Base-by-base conservation (phyloP, 2,888 invertebrate genomes). In the Lasioglossum pauxillum region DNA sequence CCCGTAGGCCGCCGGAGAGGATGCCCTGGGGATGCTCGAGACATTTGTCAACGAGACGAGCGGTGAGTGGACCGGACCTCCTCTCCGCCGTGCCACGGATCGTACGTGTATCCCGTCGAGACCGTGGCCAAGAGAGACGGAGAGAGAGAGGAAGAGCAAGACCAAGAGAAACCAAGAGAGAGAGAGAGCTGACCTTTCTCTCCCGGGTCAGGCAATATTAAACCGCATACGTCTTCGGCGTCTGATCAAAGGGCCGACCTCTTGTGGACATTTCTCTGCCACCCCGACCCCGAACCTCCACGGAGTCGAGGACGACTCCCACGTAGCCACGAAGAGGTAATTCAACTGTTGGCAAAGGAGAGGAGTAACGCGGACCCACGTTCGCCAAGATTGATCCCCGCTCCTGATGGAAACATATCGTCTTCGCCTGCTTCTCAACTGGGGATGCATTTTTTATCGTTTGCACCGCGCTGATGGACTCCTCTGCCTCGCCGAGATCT, bases 31-130 rank as follows among this genome's bases (percentile, higher is more conserved):
- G 94, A 94, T 92, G 94, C 92, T 83, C 80, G 92, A 93, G 95
- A 95, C 95, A 95, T 95, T 95, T 95, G 95, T 95, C 95, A 95
- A 94, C 92, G 92, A 92, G 93, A 93, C 93, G 94, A 94, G 93
- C 92, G 92, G 90, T 92, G 94, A 94, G 94, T 94, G 93, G 93
- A 94, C 93, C 90, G 90, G 86, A 87, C 82, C 88, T 89, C 31
- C 67, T 67, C 87, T 67, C 86, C 89, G 74, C 87, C 85, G 86
- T 86, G 82, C 86, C 83, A 82, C 85, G 87, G 71, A 73, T 83
- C 87, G 89, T 93, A 91, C 92, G 92, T 92, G 91, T 93, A 93
- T 93, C 90, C 93, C 93, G 89, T 84, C 86, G 93, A 92, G 93
- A 92, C 92, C 89, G 90, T 84, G 92, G 88, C 83, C 86, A 16